Evolutionary conservation across 2,797 vertebrate species (phyloP).

Genomic region (Chromis chromis): DNA sequence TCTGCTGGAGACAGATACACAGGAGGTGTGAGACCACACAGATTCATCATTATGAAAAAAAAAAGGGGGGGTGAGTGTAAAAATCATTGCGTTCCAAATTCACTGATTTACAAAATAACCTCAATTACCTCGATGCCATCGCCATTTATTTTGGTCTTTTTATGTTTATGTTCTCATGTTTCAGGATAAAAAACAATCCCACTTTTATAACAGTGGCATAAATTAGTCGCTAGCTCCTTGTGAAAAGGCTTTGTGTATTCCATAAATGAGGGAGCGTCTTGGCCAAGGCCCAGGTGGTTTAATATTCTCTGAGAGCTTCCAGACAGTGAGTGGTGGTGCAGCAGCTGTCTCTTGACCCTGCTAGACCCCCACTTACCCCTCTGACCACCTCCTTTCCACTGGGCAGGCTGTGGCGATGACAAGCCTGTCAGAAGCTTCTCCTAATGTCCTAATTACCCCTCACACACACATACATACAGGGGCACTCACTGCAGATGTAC

Average conservation of each 20-base stretch:
- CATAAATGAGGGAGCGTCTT: conserved; percentile 71
- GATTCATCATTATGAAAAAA: conserved; percentile 63
- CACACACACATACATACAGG: conserved; percentile 27
- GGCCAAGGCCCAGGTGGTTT: conserved; percentile 73
- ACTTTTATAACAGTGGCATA: conserved; percentile 64
- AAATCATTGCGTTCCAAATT: conserved; percentile 53
- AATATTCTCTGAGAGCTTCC: conserved; percentile 83
- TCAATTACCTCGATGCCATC: conserved; percentile 64
- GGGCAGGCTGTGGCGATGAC: conserved; percentile 82
- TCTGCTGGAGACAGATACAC: conserved; percentile 56
- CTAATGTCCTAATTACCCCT: conserved; percentile 86
- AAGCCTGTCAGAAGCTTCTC: conserved; percentile 85
- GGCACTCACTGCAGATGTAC: conserved; percentile 28
- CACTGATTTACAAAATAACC: conserved; percentile 71
- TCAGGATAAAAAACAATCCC: conserved; percentile 49
- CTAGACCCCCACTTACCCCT: conserved; percentile 77
- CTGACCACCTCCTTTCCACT: conserved; percentile 80
- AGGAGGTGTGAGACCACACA: conserved; percentile 54
- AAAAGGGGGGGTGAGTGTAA: conserved; percentile 23
- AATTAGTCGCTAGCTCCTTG: conserved; percentile 59
- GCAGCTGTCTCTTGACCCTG: conserved; percentile 83
- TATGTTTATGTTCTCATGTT: conserved; percentile 62
- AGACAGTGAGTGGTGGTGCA: conserved; percentile 82
- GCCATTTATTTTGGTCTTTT: conserved; percentile 64
- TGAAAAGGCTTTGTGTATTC: conserved; percentile 65